phyloP scores from a whole-genome alignment of 2,113 vertebrate species.

The Nesogale talazaci region DNA sequence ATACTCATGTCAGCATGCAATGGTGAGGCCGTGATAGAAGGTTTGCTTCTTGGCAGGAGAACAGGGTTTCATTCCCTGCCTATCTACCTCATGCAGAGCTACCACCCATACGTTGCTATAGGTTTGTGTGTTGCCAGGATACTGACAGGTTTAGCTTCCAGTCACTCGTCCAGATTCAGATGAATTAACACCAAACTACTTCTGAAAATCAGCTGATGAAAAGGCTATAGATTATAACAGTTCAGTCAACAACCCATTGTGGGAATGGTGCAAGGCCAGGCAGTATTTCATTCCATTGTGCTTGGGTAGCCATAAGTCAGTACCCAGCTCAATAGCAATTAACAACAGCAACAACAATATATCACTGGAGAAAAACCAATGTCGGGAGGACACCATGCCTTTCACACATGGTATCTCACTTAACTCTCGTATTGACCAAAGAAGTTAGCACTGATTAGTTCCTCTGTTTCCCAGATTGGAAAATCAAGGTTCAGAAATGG shows the following conservation, averaged over 20 bases:
- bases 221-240: background rate
- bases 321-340: background rate
- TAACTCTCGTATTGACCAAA: background rate
- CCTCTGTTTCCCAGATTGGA: background rate
- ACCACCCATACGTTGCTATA: background rate
- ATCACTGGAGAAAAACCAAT: no score
- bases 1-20: background rate
- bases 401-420: fast-evolving
- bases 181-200: background rate
- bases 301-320: background rate
- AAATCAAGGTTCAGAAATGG: slow-evolving; percentile 8
- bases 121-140: background rate
- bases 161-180: background rate
- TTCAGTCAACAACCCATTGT: background rate
- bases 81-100: background rate
- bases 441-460: background rate
- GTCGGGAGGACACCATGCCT: no score
- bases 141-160: background rate
- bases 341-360: background rate
- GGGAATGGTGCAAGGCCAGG: background rate
- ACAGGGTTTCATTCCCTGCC: background rate
- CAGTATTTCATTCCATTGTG: background rate
- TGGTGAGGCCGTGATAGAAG: background rate
- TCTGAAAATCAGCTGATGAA: background rate
- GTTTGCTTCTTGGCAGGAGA: background rate